Base-by-base conservation (phyloP, 1,140 invertebrate species). In the Zaprionus ornatus region DNA sequence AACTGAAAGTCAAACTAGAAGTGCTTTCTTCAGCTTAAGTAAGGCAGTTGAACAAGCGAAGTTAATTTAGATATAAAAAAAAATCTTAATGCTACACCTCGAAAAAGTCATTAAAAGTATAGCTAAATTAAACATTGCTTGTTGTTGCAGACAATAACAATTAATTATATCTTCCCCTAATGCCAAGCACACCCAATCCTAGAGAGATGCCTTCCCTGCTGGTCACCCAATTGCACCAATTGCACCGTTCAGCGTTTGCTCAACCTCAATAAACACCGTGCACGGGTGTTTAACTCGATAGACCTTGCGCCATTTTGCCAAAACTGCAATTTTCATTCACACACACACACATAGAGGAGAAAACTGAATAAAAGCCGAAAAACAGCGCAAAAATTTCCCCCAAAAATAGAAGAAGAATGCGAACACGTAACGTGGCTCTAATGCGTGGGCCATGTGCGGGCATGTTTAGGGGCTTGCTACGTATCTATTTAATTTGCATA, bases 401-500 rank as follows among this genome's bases (percentile, higher is more conserved):
- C 27, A 62, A 54, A 60, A 52, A 25, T 29, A 48, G 7, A 9
- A 7, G 23, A 42, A 52, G n/a, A 17, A 32, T 32, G 29, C 9
- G 40, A 45, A 45, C 40, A 45, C n/a, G n/a, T 45, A 45, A 69
- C 48, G 50, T 56, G 32, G 10, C 9, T 45, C 61, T 66, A 75
- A 78, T 78, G 60, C 72, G 61, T 75, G 55, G 21, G 29, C 55
- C 27, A 70, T 56, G 55, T 35, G 42, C 7, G 45, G 27, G 17
- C 21, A 19, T 23, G 23, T 9, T 23, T 27, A 48, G 40, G 37
- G 27, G 54, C 19, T 45, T 52, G 48, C 54, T 50, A 74, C 27
- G 77, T 84, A 81, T 90, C 84, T 90, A 73, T 90, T 85, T 85
- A 81, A 81, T 75, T 84, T 87, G 71, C 78, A 90, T 81, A 81